phyloP scores from a whole-genome alignment of 2,113 vertebrate species.

The Cryptotis parvus region DNA sequence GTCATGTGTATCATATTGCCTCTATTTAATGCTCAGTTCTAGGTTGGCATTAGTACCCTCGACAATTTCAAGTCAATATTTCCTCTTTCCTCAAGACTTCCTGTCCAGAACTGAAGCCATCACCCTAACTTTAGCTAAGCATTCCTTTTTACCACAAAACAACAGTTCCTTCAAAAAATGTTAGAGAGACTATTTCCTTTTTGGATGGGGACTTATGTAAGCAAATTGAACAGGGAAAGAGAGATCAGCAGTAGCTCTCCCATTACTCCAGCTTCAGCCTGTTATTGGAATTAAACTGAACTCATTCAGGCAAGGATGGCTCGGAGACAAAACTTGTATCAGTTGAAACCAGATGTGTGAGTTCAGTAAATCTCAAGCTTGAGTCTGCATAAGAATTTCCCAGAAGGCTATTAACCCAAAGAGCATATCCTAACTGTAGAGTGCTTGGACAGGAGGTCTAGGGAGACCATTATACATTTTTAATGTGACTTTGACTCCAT shows the following conservation, averaged over 20 bases:
- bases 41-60: too few relatives aligned
- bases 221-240: not conserved
- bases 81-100: conserved; percentile 61
- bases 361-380: conserved; percentile 19
- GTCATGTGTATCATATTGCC: too few relatives aligned
- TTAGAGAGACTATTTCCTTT: conserved; percentile 54
- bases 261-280: not conserved
- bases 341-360: conserved; percentile 35
- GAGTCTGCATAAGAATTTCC: not conserved
- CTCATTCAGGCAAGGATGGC: not conserved
- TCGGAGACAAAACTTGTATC: not conserved
- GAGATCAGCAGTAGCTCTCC: conserved; percentile 13
- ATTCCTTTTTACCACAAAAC: conserved; percentile 67
- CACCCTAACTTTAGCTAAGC: conserved; percentile 75
- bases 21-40: too few relatives aligned
- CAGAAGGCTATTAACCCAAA: not conserved
- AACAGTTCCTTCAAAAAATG: conserved; percentile 29
- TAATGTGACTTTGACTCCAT: not conserved
- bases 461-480: not conserved
- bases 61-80: conserved; percentile 40
- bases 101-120: conserved; percentile 68
- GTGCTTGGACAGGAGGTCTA: not conserved
- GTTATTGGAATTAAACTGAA: conserved; percentile 18
- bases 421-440: not conserved
- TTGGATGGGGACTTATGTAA: conserved; percentile 51